phyloP scores from a whole-genome alignment of 2,797 vertebrate species.

The Sciurus carolinensis region DNA sequence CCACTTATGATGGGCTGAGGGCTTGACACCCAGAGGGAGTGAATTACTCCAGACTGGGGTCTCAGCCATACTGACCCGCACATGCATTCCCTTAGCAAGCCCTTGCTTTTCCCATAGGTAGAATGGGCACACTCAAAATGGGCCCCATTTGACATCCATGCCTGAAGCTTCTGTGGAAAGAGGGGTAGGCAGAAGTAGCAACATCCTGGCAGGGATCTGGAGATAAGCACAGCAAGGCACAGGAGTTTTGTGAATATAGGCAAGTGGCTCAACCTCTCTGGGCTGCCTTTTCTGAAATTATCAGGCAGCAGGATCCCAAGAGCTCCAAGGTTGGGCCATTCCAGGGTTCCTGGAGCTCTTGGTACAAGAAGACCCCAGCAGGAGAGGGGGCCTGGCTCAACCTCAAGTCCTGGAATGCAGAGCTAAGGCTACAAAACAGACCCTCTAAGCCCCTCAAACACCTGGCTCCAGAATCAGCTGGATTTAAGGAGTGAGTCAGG shows the following conservation, averaged over 20 bases:
- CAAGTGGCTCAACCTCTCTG: neutral
- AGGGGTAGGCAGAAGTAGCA: rapidly evolving
- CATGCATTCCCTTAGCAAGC: too few species aligned
- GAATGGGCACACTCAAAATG: neutral
- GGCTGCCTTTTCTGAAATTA: neutral
- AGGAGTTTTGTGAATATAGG: neutral
- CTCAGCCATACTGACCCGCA: rapidly evolving
- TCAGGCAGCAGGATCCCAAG: rapidly evolving
- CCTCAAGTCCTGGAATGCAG: neutral
- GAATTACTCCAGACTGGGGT: neutral
- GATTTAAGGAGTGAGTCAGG: neutral
- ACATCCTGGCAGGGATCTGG: neutral
- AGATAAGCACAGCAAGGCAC: neutral
- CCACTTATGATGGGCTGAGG: neutral
- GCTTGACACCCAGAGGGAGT: neutral
- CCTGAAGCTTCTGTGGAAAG: neutral
- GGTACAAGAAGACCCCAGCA: neutral
- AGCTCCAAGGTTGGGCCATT: too few species aligned
- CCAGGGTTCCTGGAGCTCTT: neutral
- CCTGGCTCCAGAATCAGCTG: neutral
- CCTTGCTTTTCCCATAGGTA: neutral
- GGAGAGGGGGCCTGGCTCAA: neutral
- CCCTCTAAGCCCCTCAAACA: neutral
- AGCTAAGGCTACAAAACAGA: neutral
- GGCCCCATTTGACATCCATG: neutral